Evolutionary conservation across 2,888 invertebrate species (phyloP).

Genomic region (Diplazon laetatorius): DNA sequence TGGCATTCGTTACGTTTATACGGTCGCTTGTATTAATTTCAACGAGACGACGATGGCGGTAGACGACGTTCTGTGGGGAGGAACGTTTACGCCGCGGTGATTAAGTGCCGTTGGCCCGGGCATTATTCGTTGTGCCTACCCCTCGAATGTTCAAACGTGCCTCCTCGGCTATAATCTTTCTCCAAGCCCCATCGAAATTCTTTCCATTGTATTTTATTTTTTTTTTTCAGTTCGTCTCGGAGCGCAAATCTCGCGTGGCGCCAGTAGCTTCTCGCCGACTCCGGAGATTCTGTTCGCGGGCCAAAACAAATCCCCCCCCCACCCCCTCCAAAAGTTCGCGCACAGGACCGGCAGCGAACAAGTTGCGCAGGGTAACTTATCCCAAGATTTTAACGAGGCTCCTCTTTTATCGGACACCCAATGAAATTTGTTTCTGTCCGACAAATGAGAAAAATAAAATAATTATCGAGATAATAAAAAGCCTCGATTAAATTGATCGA

Average conservation of each 20-base stretch:
- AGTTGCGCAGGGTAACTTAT: conserved; percentile 3
- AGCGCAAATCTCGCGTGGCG: conserved; percentile 27
- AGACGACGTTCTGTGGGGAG: conserved; percentile 50
- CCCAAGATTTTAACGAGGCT: conserved; percentile 31
- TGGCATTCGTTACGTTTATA: conserved; percentile 70
- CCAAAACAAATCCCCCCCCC: conserved; percentile 35
- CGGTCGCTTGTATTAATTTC: conserved; percentile 75
- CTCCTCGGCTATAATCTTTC: conserved; percentile 26
- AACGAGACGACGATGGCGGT: conserved; percentile 65
- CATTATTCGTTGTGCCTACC: conserved; percentile 28
- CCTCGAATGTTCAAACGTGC: not conserved
- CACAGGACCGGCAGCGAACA: conserved; percentile 7
- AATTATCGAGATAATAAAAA: conserved; percentile 40
- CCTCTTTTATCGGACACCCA: conserved; percentile 18
- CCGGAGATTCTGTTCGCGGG: not conserved
- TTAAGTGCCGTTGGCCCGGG: conserved; percentile 50
- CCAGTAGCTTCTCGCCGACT: conserved; percentile 23
- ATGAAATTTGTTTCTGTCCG: conserved; percentile 43
- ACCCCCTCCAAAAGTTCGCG: too few relatives aligned
- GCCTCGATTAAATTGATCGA: conserved; percentile 47
- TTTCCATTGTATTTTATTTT: conserved; percentile 24
- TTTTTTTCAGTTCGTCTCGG: not conserved
- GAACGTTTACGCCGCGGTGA: conserved; percentile 43
- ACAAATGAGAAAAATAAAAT: conserved; percentile 29
- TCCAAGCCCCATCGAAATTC: conserved; percentile 17